Conservation (phyloP, 1,140 invertebrate species). For the Pantala flavescens region DNA sequence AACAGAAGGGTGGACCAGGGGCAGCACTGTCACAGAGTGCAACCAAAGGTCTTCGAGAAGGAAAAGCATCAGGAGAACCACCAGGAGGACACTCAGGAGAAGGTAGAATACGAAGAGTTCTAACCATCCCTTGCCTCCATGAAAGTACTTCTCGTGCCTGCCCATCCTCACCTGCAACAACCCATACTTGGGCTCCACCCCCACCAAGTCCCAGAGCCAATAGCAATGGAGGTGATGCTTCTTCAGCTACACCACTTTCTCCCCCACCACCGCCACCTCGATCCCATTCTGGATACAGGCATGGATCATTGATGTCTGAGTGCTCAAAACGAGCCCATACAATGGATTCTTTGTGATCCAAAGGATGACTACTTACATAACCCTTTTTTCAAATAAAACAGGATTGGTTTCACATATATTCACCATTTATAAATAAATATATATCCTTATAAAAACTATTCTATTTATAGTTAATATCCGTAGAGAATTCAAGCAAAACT, state of each 20-base stretch:
- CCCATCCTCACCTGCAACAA: slow-evolving; percentile 62
- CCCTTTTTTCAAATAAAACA: slow-evolving; percentile 35
- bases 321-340: slow-evolving; percentile 72
- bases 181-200: slow-evolving; percentile 73
- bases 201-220: slow-evolving; percentile 75
- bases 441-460: too few species aligned
- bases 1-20: slow-evolving; percentile 71
- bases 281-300: slow-evolving; percentile 42
- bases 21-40: slow-evolving; percentile 76
- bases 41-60: slow-evolving; percentile 70
- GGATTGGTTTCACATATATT: background rate
- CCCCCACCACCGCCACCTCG: slow-evolving; percentile 48
- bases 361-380: slow-evolving; percentile 42
- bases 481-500: too few species aligned
- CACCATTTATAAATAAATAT: slow-evolving; percentile 10
- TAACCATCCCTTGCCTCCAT: slow-evolving; percentile 76
- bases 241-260: slow-evolving; percentile 27
- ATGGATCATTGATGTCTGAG: slow-evolving; percentile 67
- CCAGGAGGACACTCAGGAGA: slow-evolving; percentile 36
- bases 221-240: slow-evolving; percentile 60
- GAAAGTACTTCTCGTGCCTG: slow-evolving; percentile 87
- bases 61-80: slow-evolving; percentile 41
- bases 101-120: slow-evolving; percentile 70
- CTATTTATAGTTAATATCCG: too few species aligned
- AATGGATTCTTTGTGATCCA: slow-evolving; percentile 59